Conservation (phyloP, 2,797 vertebrate species). For the Heliangelus exortis region DNA sequence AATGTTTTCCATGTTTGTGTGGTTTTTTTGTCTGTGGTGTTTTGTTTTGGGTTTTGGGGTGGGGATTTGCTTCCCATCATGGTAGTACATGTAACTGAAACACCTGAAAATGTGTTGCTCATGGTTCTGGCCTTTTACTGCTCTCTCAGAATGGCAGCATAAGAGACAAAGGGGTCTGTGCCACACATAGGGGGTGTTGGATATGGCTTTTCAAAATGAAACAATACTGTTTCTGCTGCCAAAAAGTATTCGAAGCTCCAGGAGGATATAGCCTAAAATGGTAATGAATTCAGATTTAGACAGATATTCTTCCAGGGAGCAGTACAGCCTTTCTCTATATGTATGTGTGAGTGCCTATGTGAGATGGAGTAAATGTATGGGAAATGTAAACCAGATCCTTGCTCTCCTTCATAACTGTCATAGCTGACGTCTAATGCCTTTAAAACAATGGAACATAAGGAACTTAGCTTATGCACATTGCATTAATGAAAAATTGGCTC, state of each 20-base stretch:
- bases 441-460: background rate
- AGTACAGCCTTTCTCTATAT: background rate
- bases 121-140: background rate
- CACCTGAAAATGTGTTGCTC: background rate
- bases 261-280: slow-evolving; percentile 54
- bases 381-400: background rate
- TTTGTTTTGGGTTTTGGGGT: background rate
- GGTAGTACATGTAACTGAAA: background rate
- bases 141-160: background rate
- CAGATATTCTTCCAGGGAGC: background rate
- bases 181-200: background rate
- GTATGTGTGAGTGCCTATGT: background rate
- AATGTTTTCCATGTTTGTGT: background rate
- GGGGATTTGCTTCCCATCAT: background rate
- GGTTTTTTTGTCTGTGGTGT: background rate
- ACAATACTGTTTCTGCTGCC: slow-evolving; percentile 48
- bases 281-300: slow-evolving; percentile 45
- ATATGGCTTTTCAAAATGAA: background rate
- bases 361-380: background rate
- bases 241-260: background rate
- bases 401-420: background rate
- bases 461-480: background rate
- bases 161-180: background rate
- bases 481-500: background rate
- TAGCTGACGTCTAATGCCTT: background rate